Percentiles rank a stretch among this genome's conserved stretches.
Evolutionary conservation across 1,140 invertebrate genomes (phyloP).

Genomic region (Formica exsecta): DNA sequence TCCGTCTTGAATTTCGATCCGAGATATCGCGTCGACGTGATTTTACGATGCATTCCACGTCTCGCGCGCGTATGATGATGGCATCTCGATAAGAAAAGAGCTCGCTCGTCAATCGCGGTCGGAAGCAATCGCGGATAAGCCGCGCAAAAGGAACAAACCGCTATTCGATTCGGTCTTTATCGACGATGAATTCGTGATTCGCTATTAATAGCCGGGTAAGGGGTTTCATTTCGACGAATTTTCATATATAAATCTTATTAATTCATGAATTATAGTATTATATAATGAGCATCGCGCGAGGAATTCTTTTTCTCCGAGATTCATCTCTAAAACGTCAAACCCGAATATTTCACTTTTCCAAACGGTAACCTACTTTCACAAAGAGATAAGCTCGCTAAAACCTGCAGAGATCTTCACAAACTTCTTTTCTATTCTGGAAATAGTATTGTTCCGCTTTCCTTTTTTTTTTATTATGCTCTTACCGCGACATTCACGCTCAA

Average conservation of each 20-base stretch:
- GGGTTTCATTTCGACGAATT: not conserved
- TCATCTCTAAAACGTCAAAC: slow-evolving; percentile 20
- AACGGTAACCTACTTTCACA: slow-evolving; percentile 6
- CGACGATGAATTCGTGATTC: not conserved
- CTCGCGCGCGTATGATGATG: slow-evolving; percentile 8
- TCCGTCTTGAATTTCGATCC: slow-evolving; percentile 21
- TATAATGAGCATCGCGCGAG: slow-evolving; percentile 10
- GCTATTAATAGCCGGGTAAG: not conserved
- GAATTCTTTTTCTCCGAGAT: not conserved
- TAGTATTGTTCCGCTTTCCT: slow-evolving; percentile 7
- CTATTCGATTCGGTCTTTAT: not conserved
- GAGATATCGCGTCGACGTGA: not conserved
- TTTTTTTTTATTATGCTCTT: not conserved
- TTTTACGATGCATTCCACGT: slow-evolving; percentile 35
- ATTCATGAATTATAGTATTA: not conserved
- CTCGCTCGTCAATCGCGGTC: slow-evolving; percentile 15
- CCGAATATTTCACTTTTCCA: slow-evolving; percentile 8
- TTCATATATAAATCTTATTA: slow-evolving; percentile 16
- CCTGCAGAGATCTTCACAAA: not conserved
- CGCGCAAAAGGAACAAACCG: not conserved
- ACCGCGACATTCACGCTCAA: slow-evolving; percentile 14
- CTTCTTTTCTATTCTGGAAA: not conserved
- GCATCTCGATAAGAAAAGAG: slow-evolving; percentile 35
- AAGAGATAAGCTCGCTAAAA: slow-evolving; percentile 15
- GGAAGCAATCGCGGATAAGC: slow-evolving; percentile 8